These are phyloP conservation scores for Caretta caretta DNA, from an alignment of 2,113 vertebrate genomes.

Conservation along the genomic window DNA sequence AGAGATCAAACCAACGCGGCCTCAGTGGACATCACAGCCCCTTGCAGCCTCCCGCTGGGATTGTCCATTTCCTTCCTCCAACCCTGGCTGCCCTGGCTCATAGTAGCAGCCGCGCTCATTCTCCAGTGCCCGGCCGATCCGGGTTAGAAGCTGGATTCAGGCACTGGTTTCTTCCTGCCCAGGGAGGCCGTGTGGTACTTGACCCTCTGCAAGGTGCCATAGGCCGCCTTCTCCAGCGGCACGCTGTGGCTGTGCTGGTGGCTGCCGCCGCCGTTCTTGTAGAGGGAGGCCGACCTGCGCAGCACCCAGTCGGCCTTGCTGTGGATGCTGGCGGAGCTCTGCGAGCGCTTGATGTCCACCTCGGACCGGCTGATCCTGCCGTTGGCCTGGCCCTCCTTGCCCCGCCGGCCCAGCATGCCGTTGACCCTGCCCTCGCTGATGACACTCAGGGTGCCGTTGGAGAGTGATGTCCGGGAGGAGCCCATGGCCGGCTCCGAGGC, in stretches of 20 bases:
- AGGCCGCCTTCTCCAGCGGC: slow-evolving; percentile 37
- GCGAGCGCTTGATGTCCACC: slow-evolving; percentile 82
- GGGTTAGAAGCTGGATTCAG: slow-evolving; percentile 90
- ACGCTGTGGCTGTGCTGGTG: fast-evolving
- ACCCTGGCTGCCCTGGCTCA: fast-evolving
- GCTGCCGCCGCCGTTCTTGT: fast-evolving
- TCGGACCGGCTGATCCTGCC: slow-evolving; percentile 55
- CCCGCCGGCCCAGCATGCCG: slow-evolving; percentile 27
- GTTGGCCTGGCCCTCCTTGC: slow-evolving; percentile 67
- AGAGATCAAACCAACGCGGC: background rate
- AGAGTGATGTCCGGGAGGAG: slow-evolving; percentile 56
- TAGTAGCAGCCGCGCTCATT: background rate
- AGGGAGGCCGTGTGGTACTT: slow-evolving; percentile 84
- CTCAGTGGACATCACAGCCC: background rate
- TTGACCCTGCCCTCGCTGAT: slow-evolving; percentile 46
- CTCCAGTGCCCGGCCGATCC: background rate
- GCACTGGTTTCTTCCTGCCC: slow-evolving; percentile 75
- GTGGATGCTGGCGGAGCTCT: slow-evolving; percentile 87
- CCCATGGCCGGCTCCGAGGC: slow-evolving; percentile 32
- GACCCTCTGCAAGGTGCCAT: slow-evolving; percentile 79
- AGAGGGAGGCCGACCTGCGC: slow-evolving; percentile 50
- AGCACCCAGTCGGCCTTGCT: slow-evolving; percentile 75
- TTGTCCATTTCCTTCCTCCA: background rate
- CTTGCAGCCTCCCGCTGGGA: background rate
- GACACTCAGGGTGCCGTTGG: slow-evolving; percentile 70